Evolutionary conservation across 2,797 vertebrate genomes (phyloP), one percentile per base, ranked within the genome.

Genomic region (Zalophus californianus): DNA sequence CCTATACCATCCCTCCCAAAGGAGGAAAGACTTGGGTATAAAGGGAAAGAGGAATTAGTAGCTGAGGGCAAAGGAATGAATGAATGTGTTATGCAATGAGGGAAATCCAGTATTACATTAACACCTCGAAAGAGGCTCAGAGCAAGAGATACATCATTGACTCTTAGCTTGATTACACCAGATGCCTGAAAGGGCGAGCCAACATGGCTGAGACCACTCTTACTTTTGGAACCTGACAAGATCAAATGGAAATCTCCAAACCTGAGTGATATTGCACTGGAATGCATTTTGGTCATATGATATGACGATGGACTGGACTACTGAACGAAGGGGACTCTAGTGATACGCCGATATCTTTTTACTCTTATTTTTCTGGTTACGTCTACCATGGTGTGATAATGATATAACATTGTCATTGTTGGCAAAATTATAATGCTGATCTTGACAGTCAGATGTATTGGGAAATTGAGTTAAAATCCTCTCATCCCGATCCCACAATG

Each of bases 391-490:
- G 25, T 80, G 54, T 86, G 41, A 62, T 58, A 68, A 75, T 27
- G 10, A 62, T 66, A 21, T 20, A 62, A 78, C 15, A 50, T 27
- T 44, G 54, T 29, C 58, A 70, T 38, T 75, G n/a, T 78, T 80
- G 11, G 20, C 56, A 70, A 64, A 21, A 48, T 62, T 72, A 15
- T 82, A 87, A 50, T 50, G 70, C 38, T 83, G 66, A 77, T 78
- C 54, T 7, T 48, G 54, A 90, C 79, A 50, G 12, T 66, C 66
- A 75, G 64, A 68, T 52, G 3, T 64, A 54, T 18, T 32, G 56
- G 41, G 90, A 90, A 66, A 86, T 79, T 86, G 64, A 95, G 50
- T 89, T 85, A 86, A 92, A 92, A 75, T 14, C 23, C 58, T 86
- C 50, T 15, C 25, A 41, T 10, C 32, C 64, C n/a, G 21, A 21